Evolutionary conservation across 1,140 invertebrate species (phyloP).

Genomic region (Sesamia nonagrioides): DNA sequence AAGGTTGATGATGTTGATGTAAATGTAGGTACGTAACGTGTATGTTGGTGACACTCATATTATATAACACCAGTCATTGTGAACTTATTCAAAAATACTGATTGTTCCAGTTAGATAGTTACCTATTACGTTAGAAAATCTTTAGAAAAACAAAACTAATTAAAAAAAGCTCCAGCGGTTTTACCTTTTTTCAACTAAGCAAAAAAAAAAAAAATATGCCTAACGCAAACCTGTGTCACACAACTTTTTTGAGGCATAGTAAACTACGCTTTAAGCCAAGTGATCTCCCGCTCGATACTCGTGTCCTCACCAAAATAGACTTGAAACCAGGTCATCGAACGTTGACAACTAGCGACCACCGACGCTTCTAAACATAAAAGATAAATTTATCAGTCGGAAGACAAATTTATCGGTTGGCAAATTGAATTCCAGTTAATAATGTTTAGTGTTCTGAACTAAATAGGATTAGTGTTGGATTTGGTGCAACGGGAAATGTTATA

Average conservation of each 20-base stretch:
- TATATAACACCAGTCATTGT: no score
- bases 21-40: no score
- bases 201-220: constrained; percentile 33
- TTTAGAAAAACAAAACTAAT: no score
- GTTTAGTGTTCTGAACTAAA: constrained; percentile 21
- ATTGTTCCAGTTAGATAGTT: no score
- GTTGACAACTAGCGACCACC: constrained; percentile 53
- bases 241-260: constrained; percentile 43
- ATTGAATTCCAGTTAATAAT: constrained; percentile 43
- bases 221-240: constrained; percentile 30
- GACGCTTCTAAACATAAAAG: constrained; percentile 37
- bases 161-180: no score
- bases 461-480: constrained; percentile 1
- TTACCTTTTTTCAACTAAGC: no score
- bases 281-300: constrained; percentile 52
- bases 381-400: no score
- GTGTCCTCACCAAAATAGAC: constrained; percentile 56
- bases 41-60: no score
- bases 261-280: constrained; percentile 38
- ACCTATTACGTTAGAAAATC: no score
- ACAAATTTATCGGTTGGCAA: constrained; percentile 33
- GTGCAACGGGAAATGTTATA: neutral
- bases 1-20: no score
- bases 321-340: constrained; percentile 64
- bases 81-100: no score